Evolutionary conservation across 2,797 vertebrate species (phyloP).

Genomic region (Valencia hispanica): DNA sequence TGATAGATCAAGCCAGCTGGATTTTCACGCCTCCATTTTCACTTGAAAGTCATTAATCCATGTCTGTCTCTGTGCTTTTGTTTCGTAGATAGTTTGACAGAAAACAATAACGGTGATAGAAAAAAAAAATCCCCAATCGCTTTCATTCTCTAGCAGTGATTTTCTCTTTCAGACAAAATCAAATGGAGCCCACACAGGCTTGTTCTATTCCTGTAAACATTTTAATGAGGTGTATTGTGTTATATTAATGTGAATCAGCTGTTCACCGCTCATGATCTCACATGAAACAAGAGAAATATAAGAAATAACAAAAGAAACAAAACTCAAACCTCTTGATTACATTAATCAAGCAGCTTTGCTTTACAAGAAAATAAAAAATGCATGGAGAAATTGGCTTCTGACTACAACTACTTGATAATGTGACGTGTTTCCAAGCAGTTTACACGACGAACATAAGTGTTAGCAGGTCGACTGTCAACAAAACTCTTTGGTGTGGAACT

Average conservation of each 20-base stretch:
- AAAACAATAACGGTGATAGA: conserved; percentile 6
- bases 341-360: neutral
- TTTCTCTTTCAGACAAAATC: conserved; percentile 18
- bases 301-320: neutral
- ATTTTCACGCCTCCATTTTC: conserved; percentile 52
- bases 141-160: neutral
- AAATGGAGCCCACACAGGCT: conserved; percentile 22
- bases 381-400: neutral
- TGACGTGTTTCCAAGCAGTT: neutral
- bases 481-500: neutral
- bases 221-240: conserved; percentile 24
- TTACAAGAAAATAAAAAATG: neutral
- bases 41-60: conserved; percentile 59
- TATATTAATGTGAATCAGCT: conserved; percentile 4
- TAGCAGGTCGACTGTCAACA: neutral
- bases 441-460: neutral
- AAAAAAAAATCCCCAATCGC: neutral
- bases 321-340: neutral
- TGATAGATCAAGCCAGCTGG: conserved; percentile 57
- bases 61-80: conserved; percentile 45
- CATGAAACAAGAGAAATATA: neutral
- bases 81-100: conserved; percentile 37
- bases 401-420: neutral
- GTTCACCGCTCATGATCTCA: neutral
- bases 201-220: conserved; percentile 12